Evolutionary conservation across 2,888 invertebrate species (phyloP), one percentile per base, ranked within the genome.

Genomic region (Conus canariensis): DNA sequence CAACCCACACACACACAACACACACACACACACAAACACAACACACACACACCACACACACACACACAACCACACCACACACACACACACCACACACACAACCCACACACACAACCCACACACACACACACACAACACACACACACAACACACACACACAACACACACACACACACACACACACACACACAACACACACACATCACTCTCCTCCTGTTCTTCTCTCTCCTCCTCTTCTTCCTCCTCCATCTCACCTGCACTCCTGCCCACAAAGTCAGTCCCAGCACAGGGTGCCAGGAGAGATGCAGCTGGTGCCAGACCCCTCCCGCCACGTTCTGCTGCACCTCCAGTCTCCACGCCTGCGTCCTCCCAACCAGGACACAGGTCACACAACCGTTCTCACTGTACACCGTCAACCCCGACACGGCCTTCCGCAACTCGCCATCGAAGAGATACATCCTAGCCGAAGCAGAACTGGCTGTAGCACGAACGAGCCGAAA

Each of bases 251-350:
- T 85, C 25, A 85, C 85, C 59, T 25, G 85, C 60, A 85, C 16
- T 12, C 85, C 85, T n/a, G 85, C 85, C 85, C 85, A 85, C n/a
- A 85, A 4, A 59, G 60, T 85, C n/a, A 85, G 25, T 10, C 85
- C 85, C 59, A 85, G 19, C 6, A 85, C 85, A 16, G 85, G 85
- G 16, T 85, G 85, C 85, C 85, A 85, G 59, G 85, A 85, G 10
- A 85, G 3, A 12, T 85, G 85, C n/a, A 85, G 59, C 25, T 85
- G 85, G 5, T 85, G 85, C 85, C 85, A 85, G 59, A 60, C 85
- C 8, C 59, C 60, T 60, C 10, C 59, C 14, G 10, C 85, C 12
- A 85, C 12, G 10, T 56, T 25, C 9, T 25, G 85, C 85, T 60
- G 59, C 10, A 85, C 14, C 25, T 25, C 12, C 85, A 85, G 60